Conservation (phyloP, 1,140 invertebrate genomes). For the Lordiphosa collinella region DNA sequence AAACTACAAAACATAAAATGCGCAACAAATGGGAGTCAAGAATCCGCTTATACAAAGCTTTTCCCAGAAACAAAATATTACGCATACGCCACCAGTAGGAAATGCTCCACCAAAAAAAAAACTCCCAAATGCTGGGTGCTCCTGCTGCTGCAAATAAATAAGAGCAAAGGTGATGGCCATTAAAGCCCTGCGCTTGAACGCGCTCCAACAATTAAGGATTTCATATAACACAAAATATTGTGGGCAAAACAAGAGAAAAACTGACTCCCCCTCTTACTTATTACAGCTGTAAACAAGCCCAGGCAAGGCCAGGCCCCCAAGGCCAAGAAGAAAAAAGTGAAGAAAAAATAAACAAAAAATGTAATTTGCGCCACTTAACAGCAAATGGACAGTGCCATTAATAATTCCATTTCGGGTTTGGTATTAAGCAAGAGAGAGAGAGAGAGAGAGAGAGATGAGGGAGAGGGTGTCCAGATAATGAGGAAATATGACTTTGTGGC, state of each 20-base stretch:
- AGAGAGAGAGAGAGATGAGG: background rate
- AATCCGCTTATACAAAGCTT: conserved; percentile 48
- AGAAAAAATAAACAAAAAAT: conserved; percentile 70
- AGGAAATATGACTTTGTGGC: conserved; percentile 66
- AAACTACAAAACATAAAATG: background rate
- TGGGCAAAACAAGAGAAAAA: conserved; percentile 25
- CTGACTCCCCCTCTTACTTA: no score
- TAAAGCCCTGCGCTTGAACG: conserved; percentile 54
- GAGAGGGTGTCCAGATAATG: conserved; percentile 55
- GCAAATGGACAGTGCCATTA: conserved; percentile 73
- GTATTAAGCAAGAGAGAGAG: no score
- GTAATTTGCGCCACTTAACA: conserved; percentile 76
- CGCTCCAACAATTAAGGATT: conserved; percentile 59
- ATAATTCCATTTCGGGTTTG: conserved; percentile 60
- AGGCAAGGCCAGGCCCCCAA: conserved; percentile 14
- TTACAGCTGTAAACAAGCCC: conserved; percentile 13
- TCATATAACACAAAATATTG: conserved; percentile 45
- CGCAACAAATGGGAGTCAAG: background rate
- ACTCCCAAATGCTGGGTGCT: background rate
- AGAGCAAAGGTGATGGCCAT: conserved; percentile 47
- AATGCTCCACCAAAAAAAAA: conserved; percentile 1
- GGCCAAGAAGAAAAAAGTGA: conserved; percentile 41
- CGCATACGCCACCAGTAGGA: conserved; percentile 23
- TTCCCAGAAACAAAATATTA: conserved; percentile 23
- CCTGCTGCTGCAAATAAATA: conserved; percentile 45